These are phyloP conservation scores for Harmothoe impar DNA, from an alignment of 2,888 invertebrate species.

Conservation along the genomic window DNA sequence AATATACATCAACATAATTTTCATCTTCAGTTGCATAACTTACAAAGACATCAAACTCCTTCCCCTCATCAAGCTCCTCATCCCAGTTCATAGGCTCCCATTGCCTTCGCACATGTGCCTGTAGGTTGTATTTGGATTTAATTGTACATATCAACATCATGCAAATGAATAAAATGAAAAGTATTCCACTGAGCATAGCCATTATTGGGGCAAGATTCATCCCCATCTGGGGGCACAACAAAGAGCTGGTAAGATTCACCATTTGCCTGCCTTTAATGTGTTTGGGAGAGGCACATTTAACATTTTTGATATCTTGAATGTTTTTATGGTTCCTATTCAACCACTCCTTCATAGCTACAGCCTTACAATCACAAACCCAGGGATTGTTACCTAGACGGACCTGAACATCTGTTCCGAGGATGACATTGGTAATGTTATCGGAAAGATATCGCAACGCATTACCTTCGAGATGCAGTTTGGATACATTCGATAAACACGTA, in stretches of 20 bases:
- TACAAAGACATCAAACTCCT: constrained; percentile 16
- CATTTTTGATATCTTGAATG: neutral
- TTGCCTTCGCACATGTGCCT: neutral
- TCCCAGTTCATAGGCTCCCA: neutral
- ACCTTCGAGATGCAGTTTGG: neutral
- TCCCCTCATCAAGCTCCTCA: neutral
- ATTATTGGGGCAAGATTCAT: neutral
- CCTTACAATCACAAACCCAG: constrained; percentile 1
- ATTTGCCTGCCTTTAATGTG: neutral
- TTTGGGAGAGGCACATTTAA: neutral
- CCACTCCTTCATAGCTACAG: neutral
- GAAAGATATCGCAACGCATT: neutral
- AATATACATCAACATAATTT: neutral
- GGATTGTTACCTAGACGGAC: neutral
- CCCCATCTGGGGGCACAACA: neutral
- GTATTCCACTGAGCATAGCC: neutral
- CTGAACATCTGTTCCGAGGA: neutral
- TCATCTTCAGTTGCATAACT: neutral
- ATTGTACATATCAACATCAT: neutral
- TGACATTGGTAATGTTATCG: neutral
- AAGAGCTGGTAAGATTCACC: neutral
- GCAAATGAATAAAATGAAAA: neutral
- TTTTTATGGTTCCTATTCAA: neutral
- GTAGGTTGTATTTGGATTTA: neutral
- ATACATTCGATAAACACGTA: neutral